Conservation (phyloP, 2,113 vertebrate species). For the Felis chaus region DNA sequence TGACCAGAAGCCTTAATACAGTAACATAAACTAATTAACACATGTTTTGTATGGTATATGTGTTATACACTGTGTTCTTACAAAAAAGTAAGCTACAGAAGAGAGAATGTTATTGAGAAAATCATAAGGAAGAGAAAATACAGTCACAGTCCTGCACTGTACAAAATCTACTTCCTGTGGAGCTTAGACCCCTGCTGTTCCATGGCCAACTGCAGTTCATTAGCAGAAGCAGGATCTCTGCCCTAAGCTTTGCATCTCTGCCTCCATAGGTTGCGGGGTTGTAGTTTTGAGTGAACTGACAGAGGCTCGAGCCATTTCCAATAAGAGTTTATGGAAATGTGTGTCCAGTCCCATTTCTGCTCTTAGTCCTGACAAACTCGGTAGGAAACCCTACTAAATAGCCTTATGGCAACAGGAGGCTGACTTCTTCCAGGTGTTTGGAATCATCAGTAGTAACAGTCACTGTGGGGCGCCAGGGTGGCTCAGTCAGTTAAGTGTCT, state of each 20-base stretch:
- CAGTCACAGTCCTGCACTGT: no score
- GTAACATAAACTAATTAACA: no score
- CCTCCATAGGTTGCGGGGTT: neutral
- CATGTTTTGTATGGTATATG: no score
- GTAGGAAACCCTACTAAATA: neutral
- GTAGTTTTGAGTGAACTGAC: neutral
- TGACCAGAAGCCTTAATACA: no score
- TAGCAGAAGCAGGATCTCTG: neutral
- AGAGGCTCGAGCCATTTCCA: neutral
- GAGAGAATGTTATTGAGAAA: no score
- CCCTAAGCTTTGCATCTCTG: neutral
- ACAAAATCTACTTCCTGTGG: no score
- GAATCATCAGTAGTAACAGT: neutral
- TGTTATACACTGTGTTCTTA: no score
- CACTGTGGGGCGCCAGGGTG: neutral
- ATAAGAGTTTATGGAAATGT: neutral
- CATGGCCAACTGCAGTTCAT: neutral
- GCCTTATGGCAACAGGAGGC: neutral
- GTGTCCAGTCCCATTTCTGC: neutral
- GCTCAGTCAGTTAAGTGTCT: no score
- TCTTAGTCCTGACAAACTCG: neutral
- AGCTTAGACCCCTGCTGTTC: no score
- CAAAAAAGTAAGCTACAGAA: no score
- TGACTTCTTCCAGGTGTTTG: neutral
- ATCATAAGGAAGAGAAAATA: no score